Conservation (phyloP, 2,888 invertebrate species). For the Melolontha melolontha region DNA sequence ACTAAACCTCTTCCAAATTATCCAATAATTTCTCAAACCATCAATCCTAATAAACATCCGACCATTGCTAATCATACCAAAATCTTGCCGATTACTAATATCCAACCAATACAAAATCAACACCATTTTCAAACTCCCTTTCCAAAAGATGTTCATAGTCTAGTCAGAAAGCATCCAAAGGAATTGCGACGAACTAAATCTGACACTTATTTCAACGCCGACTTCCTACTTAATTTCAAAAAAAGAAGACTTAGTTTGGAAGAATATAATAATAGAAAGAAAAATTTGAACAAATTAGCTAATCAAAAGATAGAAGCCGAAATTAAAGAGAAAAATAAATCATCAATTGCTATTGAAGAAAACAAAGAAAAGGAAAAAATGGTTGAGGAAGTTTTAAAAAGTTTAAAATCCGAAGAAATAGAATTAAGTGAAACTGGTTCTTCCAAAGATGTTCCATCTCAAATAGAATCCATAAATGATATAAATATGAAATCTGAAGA, state of each 20-base stretch:
- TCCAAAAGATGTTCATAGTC: neutral
- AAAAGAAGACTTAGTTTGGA: constrained; percentile 47
- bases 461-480: neutral
- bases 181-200: constrained; percentile 20
- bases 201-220: constrained; percentile 1
- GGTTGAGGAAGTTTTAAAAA: constrained; percentile 36
- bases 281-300: constrained; percentile 2
- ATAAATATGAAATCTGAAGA: no score
- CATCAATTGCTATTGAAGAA: neutral
- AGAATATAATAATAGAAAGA: constrained; percentile 49
- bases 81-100: no score
- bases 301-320: neutral
- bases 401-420: constrained; percentile 23
- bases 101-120: neutral
- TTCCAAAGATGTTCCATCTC: neutral
- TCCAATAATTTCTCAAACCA: no score
- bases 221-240: constrained; percentile 15
- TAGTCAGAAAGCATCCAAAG: neutral
- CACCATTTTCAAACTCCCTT: constrained; percentile 8
- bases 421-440: constrained; percentile 1
- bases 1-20: no score
- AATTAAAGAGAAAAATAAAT: neutral
- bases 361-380: constrained; percentile 19
- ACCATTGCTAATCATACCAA: no score
- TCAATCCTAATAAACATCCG: no score